Conservation (phyloP, 1,140 invertebrate species). For the Riptortus pedestris region DNA sequence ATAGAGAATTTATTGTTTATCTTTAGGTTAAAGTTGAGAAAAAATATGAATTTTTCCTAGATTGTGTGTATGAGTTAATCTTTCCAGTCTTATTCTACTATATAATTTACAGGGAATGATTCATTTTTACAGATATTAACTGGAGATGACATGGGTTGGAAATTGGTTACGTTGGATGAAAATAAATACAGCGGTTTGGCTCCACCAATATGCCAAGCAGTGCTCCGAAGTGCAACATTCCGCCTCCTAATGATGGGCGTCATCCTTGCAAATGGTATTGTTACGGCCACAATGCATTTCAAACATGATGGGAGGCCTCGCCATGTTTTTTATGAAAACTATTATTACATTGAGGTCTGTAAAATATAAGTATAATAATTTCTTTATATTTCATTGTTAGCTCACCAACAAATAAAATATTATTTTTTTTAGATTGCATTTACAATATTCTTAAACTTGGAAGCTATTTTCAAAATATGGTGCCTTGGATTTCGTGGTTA, state of each 20-base stretch:
- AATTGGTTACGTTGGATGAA: slow-evolving; percentile 86
- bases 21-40: no score
- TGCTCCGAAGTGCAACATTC: slow-evolving; percentile 84
- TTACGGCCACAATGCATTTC: slow-evolving; percentile 92
- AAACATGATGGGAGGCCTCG: slow-evolving; percentile 77
- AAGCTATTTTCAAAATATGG: slow-evolving; percentile 95
- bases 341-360: slow-evolving; percentile 94
- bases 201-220: slow-evolving; percentile 73
- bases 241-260: slow-evolving; percentile 87
- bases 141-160: slow-evolving; percentile 84
- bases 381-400: neutral
- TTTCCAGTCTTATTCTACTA: no score
- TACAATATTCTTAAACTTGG: slow-evolving; percentile 87
- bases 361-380: slow-evolving; percentile 2
- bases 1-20: no score
- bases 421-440: slow-evolving; percentile 60
- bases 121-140: slow-evolving; percentile 72
- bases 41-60: no score
- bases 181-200: slow-evolving; percentile 84
- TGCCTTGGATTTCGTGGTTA: slow-evolving; percentile 91
- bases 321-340: slow-evolving; percentile 74
- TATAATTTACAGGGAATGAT: no score
- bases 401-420: neutral
- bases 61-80: no score
- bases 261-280: slow-evolving; percentile 88